Evolutionary conservation across 2,797 vertebrate genomes (phyloP), one percentile per base, ranked within the genome.

Genomic region (Urophycis tenuis): DNA sequence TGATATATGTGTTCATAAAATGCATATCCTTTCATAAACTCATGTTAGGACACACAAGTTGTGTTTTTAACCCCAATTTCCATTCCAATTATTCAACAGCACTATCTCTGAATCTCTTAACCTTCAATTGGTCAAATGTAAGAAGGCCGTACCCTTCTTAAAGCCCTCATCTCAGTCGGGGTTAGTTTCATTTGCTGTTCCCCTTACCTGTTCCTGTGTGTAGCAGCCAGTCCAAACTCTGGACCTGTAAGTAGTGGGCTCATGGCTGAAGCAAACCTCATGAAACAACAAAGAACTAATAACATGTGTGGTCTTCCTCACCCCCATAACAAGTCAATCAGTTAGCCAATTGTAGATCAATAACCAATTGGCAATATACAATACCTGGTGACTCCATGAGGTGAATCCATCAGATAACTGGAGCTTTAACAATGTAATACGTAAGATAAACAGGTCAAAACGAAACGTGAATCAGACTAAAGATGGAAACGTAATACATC

Each of bases 61-160:
- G 34, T 35, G 8, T 35, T 35, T 35, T 49, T 19, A 3, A 49
- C 12, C 22, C 5, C 36, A 36, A 36, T 36, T 36, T 36, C 36
- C 36, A 36, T 34, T 34, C 39, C 45, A 49, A 49, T 49, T 15
- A 19, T 49, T 25, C 22, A 60, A 60, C 53, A 10, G 1, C 25
- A 60, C 53, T 60, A 22, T 60, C 22, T 60, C 53, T 60, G 53
- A 60, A 60, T 60, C 22, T 8, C 53, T 60, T 60, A 60, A 60
- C 53, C 53, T n/a, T 60, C 53, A 60, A 60, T n/a, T 60, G 53
- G 53, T 60, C 53, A n/a, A 60, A 60, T 60, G 53, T 60, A 60
- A 17, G 22, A 60, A 60, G 53, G 53, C 22, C 17, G 1, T 41
- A 9, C 5, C 7, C 53, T n/a, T n/a, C 22, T 60, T 60, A 25